A percentile compares a stretch with the other conserved stretches of the same genome.
Conservation (phyloP, 2,888 invertebrate genomes). For the Lochmaea capreae region DNA sequence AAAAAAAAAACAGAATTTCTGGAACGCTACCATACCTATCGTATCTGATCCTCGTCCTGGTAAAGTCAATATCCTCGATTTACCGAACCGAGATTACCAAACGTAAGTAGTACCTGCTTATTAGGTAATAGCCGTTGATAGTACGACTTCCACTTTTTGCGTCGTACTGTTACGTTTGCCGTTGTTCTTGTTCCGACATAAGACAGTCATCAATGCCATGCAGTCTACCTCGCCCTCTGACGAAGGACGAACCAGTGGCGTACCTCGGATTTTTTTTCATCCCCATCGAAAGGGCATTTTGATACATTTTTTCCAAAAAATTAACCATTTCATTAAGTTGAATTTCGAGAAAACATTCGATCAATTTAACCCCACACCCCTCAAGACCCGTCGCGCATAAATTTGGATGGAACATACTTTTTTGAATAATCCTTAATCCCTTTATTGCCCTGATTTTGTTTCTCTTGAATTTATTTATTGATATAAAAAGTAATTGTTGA, state of each 20-base stretch:
- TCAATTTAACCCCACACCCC: too few relatives aligned
- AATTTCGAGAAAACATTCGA: too few relatives aligned
- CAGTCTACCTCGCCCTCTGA: slow-evolving; percentile 57
- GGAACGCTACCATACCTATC: slow-evolving; percentile 29
- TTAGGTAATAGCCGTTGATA: slow-evolving; percentile 55
- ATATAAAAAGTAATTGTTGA: too few relatives aligned
- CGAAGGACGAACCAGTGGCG: slow-evolving; percentile 41
- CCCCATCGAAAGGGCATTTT: neutral
- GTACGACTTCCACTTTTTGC: slow-evolving; percentile 54
- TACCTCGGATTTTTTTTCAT: neutral
- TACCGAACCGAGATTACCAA: slow-evolving; percentile 48
- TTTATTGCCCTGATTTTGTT: too few relatives aligned
- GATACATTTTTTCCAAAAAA: neutral
- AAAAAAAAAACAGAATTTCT: slow-evolving; percentile 29
- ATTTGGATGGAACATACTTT: too few relatives aligned
- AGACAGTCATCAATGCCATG: slow-evolving; percentile 51
- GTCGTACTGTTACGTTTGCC: slow-evolving; percentile 41
- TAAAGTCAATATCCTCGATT: slow-evolving; percentile 58
- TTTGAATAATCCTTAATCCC: too few relatives aligned
- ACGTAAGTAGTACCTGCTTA: slow-evolving; percentile 47
- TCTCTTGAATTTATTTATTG: too few relatives aligned
- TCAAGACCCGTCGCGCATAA: too few relatives aligned
- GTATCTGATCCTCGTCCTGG: slow-evolving; percentile 20
- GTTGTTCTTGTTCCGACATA: slow-evolving; percentile 8
- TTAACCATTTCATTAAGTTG: too few relatives aligned